phyloP scores from a whole-genome alignment of 2,113 vertebrate genomes.

The Dipodomys spectabilis region DNA sequence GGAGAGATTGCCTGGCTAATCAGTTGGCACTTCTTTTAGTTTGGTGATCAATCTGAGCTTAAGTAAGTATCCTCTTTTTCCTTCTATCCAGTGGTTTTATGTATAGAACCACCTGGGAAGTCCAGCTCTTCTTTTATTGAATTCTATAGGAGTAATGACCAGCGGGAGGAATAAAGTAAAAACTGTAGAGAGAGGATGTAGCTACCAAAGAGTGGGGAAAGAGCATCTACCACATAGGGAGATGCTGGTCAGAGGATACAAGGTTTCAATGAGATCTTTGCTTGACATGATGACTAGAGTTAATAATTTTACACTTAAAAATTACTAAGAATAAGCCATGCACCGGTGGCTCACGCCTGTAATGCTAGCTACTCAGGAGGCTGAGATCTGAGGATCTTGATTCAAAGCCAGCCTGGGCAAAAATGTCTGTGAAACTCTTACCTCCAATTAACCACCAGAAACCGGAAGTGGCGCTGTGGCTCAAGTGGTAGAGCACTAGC shows the following conservation, averaged over 20 bases:
- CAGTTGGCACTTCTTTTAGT: not conserved
- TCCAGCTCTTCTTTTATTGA: not conserved
- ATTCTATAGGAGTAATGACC: not conserved
- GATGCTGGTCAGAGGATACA: not conserved
- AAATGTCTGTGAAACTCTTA: too few species aligned
- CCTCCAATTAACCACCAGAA: too few species aligned
- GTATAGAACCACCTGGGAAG: not conserved
- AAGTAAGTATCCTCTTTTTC: not conserved
- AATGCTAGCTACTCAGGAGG: too few species aligned
- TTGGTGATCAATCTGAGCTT: not conserved
- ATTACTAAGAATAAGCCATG: too few species aligned
- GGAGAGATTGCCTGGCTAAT: not conserved
- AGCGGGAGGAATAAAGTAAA: not conserved
- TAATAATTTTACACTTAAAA: too few species aligned
- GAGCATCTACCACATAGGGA: not conserved
- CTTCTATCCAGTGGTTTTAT: not conserved
- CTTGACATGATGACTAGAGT: too few species aligned
- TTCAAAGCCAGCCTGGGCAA: too few species aligned
- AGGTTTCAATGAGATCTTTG: not conserved
- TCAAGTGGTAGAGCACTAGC: too few species aligned
- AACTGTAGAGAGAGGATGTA: not conserved
- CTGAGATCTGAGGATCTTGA: too few species aligned
- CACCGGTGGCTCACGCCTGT: too few species aligned
- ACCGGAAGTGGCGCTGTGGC: too few species aligned
- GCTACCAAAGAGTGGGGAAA: not conserved